A percentile compares a stretch with the other conserved stretches of the same genome.
Evolutionary conservation across 2,113 vertebrate species (phyloP).

Genomic region (Lepisosteus oculatus): DNA sequence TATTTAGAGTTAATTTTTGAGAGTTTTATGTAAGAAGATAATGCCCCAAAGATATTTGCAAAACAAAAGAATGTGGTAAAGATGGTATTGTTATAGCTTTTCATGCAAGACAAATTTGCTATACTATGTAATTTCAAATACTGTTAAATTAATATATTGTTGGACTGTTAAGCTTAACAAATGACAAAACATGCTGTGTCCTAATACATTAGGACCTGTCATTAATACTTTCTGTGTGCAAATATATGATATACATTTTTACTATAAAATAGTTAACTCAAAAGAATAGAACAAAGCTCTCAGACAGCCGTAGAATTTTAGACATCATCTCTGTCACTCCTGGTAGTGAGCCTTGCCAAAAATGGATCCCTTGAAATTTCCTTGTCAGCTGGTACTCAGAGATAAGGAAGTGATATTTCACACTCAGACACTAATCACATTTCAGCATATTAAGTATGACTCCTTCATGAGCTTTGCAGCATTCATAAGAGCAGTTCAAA

Average conservation of each 20-base stretch:
- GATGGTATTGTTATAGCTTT: no score
- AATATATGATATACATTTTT: neutral
- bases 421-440: slow-evolving; percentile 77
- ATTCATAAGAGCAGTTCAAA: slow-evolving; percentile 78
- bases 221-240: no score
- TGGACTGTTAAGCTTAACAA: no score
- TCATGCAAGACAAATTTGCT: no score
- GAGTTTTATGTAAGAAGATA: no score
- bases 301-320: slow-evolving; percentile 20
- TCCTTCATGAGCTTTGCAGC: slow-evolving; percentile 52
- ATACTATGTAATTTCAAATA: no score
- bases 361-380: slow-evolving; percentile 57
- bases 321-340: slow-evolving; percentile 41
- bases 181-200: no score
- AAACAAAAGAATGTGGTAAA: no score
- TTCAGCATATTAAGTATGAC: slow-evolving; percentile 69
- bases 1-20: no score
- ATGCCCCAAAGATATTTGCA: no score
- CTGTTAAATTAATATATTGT: no score
- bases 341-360: slow-evolving; percentile 47
- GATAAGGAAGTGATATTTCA: slow-evolving; percentile 80
- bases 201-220: no score
- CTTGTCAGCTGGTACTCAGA: slow-evolving; percentile 65
- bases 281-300: slow-evolving; percentile 23
- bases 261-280: slow-evolving; percentile 3